These are phyloP conservation scores for Chionis minor DNA, from an alignment of 2,113 vertebrate species.

Conservation along the genomic window DNA sequence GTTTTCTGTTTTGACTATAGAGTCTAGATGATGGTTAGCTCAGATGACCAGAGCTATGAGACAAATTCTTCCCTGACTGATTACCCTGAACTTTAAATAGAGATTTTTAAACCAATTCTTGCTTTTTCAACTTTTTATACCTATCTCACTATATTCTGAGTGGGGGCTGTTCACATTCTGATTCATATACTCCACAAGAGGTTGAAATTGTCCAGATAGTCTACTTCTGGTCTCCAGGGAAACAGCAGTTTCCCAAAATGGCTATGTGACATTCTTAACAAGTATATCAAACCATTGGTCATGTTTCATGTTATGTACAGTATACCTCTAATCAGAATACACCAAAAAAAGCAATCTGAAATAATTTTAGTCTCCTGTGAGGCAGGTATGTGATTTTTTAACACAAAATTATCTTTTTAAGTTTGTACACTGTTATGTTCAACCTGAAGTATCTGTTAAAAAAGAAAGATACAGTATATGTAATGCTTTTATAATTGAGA, in stretches of 20 bases:
- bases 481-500: neutral
- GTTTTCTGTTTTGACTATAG: neutral
- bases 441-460: neutral
- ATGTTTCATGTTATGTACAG: slow-evolving; percentile 7
- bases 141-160: neutral
- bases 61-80: neutral
- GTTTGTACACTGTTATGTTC: neutral
- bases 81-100: neutral
- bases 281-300: slow-evolving; percentile 6
- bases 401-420: neutral
- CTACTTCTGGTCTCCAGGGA: slow-evolving; percentile 52
- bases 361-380: neutral
- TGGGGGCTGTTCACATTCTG: neutral
- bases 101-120: neutral
- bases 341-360: slow-evolving; percentile 7
- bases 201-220: neutral
- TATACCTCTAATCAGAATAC: neutral
- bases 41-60: neutral
- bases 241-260: slow-evolving; percentile 37
- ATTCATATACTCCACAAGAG: neutral
- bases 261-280: slow-evolving; percentile 30
- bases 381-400: neutral
- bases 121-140: neutral
- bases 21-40: neutral
- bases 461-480: neutral